phyloP scores from a whole-genome alignment of 2,113 vertebrate genomes.

The Nycticryphes semicollaris region DNA sequence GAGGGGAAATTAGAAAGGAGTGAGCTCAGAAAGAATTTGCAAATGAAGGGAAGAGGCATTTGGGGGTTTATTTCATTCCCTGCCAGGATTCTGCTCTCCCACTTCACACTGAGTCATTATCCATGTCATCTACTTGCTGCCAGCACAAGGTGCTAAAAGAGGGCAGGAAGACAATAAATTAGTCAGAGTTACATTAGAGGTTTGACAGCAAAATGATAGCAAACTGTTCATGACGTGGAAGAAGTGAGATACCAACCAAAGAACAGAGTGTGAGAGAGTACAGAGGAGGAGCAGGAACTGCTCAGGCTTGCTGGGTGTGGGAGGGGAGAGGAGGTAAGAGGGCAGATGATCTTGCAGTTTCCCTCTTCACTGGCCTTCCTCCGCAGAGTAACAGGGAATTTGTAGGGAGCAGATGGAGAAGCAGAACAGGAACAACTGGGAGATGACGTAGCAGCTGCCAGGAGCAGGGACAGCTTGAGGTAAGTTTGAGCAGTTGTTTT shows the following conservation, averaged over 20 bases:
- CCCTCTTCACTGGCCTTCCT: neutral
- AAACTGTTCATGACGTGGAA: neutral
- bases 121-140: neutral
- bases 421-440: neutral
- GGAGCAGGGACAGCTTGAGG: neutral
- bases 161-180: neutral
- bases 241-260: neutral
- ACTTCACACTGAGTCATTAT: slow-evolving; percentile 10
- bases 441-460: neutral
- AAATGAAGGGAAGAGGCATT: neutral
- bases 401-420: neutral
- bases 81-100: neutral
- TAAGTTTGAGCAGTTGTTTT: neutral
- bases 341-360: neutral
- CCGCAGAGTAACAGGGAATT: neutral
- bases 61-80: neutral
- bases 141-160: neutral
- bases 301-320: neutral
- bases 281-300: neutral
- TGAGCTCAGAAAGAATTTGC: neutral
- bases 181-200: neutral
- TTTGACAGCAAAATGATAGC: neutral
- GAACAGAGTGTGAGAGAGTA: neutral
- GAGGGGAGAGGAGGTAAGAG: neutral
- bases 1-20: neutral